Base-by-base conservation (phyloP, 1,140 invertebrate species). In the Drosophila saltans region DNA sequence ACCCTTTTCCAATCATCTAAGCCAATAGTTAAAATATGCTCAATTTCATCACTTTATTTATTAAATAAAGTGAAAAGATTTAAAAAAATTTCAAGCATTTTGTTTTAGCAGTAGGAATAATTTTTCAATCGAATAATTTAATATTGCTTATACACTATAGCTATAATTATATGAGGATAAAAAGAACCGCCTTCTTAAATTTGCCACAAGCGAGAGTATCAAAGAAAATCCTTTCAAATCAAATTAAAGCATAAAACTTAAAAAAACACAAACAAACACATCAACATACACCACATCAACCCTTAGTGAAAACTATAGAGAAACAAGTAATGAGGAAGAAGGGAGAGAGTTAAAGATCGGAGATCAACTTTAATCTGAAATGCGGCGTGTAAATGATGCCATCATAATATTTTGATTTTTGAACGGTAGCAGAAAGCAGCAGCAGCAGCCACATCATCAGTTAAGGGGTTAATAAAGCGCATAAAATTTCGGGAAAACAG, bases 361-460 rank as follows among this genome's bases (percentile, higher is more conserved):
- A 70, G 82, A 77, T 88, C 72, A 91, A 84, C 78, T 75, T 60
- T 72, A 91, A 91, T 81, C 88, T 73, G 72, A 78, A 86, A 84
- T 84, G 80, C 78, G 73, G 88, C 88, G 88, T 91, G 88, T 91
- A 91, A 91, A 91, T 91, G 67, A 91, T 77, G 88, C 82, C 88
- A 91, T 91, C 88, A 91, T 66, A 91, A 91, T 91, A 88, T 91
- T 91, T 78, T 84, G 88, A 91, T 82, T 78, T 81, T 66, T 76
- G 72, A 78, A 72, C 56, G 39, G 40, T 55, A 66, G 66, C 66
- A 68, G 66, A 65, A 36, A 68, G 45, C n/a, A 66, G 62, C 57
- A 36, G 43, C 16, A 66, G 62, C 57, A 36, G 43, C 56, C 72
- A 79, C 81, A 83, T 81, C 79, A 88, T 78, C 80, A 66, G 78